Evolutionary conservation across 2,888 invertebrate genomes (phyloP).

Genomic region (Drosophila tripunctata): DNA sequence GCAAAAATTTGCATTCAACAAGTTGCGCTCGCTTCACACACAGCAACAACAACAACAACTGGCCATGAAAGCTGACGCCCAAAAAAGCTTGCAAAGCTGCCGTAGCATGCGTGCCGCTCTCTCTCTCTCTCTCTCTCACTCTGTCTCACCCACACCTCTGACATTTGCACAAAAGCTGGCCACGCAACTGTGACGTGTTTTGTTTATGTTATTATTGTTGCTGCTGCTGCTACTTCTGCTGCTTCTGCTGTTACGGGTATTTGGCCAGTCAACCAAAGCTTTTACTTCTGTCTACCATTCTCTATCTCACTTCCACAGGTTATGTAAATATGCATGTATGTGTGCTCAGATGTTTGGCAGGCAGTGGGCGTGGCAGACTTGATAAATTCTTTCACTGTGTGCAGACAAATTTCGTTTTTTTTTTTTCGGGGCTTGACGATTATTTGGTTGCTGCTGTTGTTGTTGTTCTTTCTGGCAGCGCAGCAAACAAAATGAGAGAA

Average conservation of each 20-base stretch:
- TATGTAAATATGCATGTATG: conserved; percentile 60
- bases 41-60: too few relatives aligned
- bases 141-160: neutral
- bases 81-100: conserved; percentile 31
- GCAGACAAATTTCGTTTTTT: conserved; percentile 50
- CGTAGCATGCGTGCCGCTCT: conserved; percentile 40
- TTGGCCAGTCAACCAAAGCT: conserved; percentile 72
- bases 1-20: conserved; percentile 70
- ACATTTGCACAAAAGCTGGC: conserved; percentile 57
- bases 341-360: conserved; percentile 8
- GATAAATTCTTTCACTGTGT: conserved; percentile 51
- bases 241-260: conserved; percentile 41
- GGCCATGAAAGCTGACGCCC: conserved; percentile 63
- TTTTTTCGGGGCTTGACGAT: conserved; percentile 27
- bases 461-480: conserved; percentile 40
- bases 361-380: conserved; percentile 56
- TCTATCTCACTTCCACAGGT: conserved; percentile 36
- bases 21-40: conserved; percentile 37
- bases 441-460: conserved; percentile 40
- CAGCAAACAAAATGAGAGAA: conserved; percentile 33
- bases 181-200: conserved; percentile 74
- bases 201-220: conserved; percentile 24
- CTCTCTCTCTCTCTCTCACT: conserved; percentile 6
- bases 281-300: conserved; percentile 17
- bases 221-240: too few relatives aligned